Percentiles rank a stretch among this genome's conserved stretches.
Conservation (phyloP, 2,888 invertebrate genomes). For the Eurytoma adleriae region DNA sequence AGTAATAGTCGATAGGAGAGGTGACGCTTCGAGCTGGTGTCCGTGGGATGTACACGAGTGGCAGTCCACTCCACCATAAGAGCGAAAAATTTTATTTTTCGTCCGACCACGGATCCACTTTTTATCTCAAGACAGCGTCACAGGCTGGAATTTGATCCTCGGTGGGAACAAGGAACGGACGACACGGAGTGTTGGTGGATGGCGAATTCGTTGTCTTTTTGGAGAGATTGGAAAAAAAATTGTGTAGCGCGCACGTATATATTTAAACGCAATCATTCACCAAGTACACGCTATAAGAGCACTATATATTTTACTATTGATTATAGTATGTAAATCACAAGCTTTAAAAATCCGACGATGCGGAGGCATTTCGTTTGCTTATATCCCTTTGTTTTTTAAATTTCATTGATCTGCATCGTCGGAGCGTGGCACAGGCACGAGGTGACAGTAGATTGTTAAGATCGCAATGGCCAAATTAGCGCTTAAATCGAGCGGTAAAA, state of each 20-base stretch:
- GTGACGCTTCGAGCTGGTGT: conserved; percentile 49
- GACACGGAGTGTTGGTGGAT: background rate
- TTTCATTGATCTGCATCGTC: conserved; percentile 6
- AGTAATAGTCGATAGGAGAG: conserved; percentile 12
- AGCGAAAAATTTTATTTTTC: too few relatives aligned
- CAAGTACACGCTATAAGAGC: conserved; percentile 30
- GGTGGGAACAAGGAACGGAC: conserved; percentile 22
- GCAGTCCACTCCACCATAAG: too few relatives aligned
- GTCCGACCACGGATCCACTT: background rate
- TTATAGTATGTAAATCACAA: conserved; percentile 23
- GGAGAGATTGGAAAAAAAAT: conserved; percentile 14
- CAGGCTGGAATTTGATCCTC: conserved; percentile 29
- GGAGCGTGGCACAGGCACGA: conserved; percentile 24
- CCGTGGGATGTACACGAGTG: background rate
- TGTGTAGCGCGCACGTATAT: conserved; percentile 31
- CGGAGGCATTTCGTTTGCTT: background rate
- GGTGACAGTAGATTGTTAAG: conserved; percentile 56
- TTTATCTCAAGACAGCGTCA: conserved; percentile 21
- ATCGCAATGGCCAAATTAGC: conserved; percentile 63
- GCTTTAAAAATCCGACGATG: conserved; percentile 14
- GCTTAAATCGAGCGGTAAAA: conserved; percentile 5
- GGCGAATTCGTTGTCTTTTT: conserved; percentile 1
- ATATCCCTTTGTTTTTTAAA: background rate
- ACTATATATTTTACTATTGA: conserved; percentile 45
- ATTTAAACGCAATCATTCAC: conserved; percentile 36